Conservation (phyloP, 2,113 vertebrate species). For the Actinemys pallida region DNA sequence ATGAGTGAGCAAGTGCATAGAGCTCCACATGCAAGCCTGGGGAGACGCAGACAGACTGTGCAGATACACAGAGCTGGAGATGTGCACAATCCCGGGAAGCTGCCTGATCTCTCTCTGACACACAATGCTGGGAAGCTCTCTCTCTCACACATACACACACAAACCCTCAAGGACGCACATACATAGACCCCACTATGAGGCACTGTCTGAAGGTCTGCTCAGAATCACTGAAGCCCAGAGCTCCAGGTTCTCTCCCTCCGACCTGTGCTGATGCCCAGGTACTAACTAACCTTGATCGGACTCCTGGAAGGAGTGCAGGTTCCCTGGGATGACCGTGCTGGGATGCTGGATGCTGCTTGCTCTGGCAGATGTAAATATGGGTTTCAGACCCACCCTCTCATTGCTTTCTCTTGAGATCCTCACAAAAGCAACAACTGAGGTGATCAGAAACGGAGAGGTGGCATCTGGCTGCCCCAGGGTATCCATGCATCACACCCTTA, state of each 20-base stretch:
- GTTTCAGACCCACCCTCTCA: slow-evolving; percentile 64
- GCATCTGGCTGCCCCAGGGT: not conserved
- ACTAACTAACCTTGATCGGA: not conserved
- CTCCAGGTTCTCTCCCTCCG: not conserved
- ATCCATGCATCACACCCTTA: too few species aligned
- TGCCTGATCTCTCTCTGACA: not conserved
- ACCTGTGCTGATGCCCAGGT: too few species aligned
- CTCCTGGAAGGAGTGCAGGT: not conserved
- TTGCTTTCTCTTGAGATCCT: slow-evolving; percentile 45
- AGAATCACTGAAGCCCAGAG: not conserved
- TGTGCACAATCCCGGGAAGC: not conserved
- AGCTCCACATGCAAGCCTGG: too few species aligned
- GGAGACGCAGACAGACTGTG: not conserved
- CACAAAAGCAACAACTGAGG: slow-evolving; percentile 66
- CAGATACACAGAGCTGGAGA: not conserved
- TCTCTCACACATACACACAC: not conserved
- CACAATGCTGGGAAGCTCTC: not conserved
- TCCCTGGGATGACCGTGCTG: too few species aligned
- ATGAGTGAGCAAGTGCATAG: not conserved
- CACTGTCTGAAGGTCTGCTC: not conserved
- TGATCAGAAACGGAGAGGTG: slow-evolving; percentile 54
- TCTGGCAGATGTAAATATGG: not conserved
- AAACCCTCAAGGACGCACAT: not conserved
- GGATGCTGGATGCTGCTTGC: not conserved
- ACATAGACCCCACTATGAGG: not conserved